Base-by-base conservation (phyloP, 2,113 vertebrate species). In the Callipepla californica region DNA sequence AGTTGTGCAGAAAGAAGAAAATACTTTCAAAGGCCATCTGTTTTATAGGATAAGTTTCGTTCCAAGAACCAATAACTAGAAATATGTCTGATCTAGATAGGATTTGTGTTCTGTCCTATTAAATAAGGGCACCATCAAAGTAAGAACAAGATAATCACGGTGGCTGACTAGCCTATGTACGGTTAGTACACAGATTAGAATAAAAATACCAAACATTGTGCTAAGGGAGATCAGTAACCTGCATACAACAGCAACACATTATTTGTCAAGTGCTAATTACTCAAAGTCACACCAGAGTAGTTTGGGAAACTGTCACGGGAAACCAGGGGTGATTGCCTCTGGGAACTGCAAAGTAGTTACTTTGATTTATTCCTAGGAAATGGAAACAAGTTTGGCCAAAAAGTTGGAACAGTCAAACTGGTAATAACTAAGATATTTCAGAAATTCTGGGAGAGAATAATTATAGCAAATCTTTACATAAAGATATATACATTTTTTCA, bases 281-380 rank as follows among this genome's bases (percentile, higher is more conserved):
- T 69, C 23, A 76, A 81, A 89, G 55, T 53, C 0, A 0, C 67
- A 26, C 61, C 12, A 59, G 61, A 20, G 23, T 65, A 40, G 20
- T 85, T 38, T 69, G 32, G 80, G 40, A 76, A 82, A 73, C 15
- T 42, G 9, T 61, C 1, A 0, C 30, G 82, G 70, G 62, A 79
- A 85, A 91, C 57, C 23, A 22, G 5, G 28, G 4, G 36, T 61
- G 50, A 48, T 74, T 59, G 21, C 50, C 76, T 67, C 79, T 87
- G 36, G 65, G 50, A 94, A 66, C n/a, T 80, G 34, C 48, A 42
- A 78, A n/a, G 40, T 28, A 26, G 40, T 79, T 82, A 42, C 48
- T 92, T 85, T 92, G 32, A 66, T 87, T 81, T 87, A 38, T 87
- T 89, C 30, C 30, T 62, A 74, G 50, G 20, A 69, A 85, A 77